Evolutionary conservation across 2,888 invertebrate species (phyloP), one percentile per base, ranked within the genome.

Genomic region (Encarsia formosa): DNA sequence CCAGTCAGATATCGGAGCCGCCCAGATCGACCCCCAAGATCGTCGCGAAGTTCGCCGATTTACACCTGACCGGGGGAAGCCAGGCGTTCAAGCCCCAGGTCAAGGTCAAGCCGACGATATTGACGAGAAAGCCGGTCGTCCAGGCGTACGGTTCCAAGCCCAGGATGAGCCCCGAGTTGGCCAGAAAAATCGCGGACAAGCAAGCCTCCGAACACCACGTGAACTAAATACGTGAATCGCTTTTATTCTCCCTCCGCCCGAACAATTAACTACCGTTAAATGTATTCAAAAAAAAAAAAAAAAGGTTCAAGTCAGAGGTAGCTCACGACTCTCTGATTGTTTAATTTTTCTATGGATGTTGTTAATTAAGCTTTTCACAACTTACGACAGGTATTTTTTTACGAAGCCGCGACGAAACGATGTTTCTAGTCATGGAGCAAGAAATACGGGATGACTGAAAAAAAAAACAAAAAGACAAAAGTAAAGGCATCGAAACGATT

Each of bases 91-190:
- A 87, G 71, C 88, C 88, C 8, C 85, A 86, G 67, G 80, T 87
- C 54, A 86, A 89, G 70, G 83, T 85, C 45, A 91, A 91, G 76
- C 91, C 91, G 15, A 84, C 86, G 63, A 84, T 91, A 63, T 81
- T 90, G 75, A n/a, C n/a, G n/a, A 82, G 83, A 62, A 87, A 83
- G 70, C 83, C 85, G 34, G 77, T 77, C 29, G 73, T 81, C 58
- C 77, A 81, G 20, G 77, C 80, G 23, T 75, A 77, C 57, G 68
- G 77, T 13, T 69, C 75, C 15, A 5, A 9, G 56, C 74, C 76
- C 4, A 75, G 73, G 61, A 70, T 73, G 71, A 72, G 72, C 37
- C 71, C 72, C 20, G 70, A 71, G 52, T 57, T 73, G 9, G 67
- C 71, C 29, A 66, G 73, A 24, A 73, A 73, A 50, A 72, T 74